A percentile compares a stretch with the other conserved stretches of the same genome.
Evolutionary conservation across 2,797 vertebrate species (phyloP).

Genomic region (Sebastes matsubarae): DNA sequence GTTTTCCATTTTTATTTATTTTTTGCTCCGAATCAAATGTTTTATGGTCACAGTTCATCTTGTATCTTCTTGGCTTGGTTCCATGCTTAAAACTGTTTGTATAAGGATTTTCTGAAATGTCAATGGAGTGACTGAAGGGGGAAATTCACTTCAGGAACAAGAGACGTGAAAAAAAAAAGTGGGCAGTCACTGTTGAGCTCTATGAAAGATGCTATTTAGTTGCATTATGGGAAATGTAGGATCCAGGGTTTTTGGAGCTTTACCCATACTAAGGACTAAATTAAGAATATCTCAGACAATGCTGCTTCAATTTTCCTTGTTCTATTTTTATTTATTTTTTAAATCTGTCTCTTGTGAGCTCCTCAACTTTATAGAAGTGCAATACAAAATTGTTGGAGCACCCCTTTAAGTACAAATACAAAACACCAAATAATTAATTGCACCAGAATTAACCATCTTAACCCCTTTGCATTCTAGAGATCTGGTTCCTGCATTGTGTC

Average conservation of each 20-base stretch:
- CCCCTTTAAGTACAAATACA: neutral
- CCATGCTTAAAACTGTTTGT: too few relatives aligned
- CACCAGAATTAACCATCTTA: too few relatives aligned
- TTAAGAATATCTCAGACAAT: neutral
- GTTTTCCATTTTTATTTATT: too few relatives aligned
- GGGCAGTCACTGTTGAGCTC: too few relatives aligned
- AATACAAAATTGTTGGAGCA: neutral
- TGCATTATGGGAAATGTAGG: neutral
- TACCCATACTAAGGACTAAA: neutral
- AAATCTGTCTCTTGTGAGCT: neutral
- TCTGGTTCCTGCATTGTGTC: neutral
- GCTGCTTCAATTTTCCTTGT: neutral
- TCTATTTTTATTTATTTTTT: neutral
- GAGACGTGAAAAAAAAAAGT: rapidly evolving
- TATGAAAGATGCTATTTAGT: neutral
- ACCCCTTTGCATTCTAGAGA: neutral
- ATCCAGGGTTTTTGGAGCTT: neutral
- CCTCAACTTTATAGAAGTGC: neutral
- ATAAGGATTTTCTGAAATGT: too few relatives aligned
- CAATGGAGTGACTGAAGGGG: too few relatives aligned
- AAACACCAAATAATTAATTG: neutral
- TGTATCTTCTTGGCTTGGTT: too few relatives aligned
- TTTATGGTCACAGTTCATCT: too few relatives aligned
- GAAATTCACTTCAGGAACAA: too few relatives aligned
- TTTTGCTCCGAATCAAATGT: too few relatives aligned